Percentiles rank a stretch among this genome's conserved stretches.
Evolutionary conservation across 2,888 invertebrate species (phyloP).

Genomic region (Rugalucina vietnamica): DNA sequence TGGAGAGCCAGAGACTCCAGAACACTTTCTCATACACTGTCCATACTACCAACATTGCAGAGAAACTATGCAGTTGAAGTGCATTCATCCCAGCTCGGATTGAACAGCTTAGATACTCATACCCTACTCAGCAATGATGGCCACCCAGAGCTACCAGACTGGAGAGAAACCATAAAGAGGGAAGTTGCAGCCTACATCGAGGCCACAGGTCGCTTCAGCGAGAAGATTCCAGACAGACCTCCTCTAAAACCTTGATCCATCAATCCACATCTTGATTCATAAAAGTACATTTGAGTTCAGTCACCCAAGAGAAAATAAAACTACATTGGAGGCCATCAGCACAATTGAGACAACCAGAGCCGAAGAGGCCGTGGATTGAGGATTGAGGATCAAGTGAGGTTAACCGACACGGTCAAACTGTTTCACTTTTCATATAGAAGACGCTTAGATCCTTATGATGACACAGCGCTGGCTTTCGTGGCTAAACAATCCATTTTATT

Average conservation of each 20-base stretch:
- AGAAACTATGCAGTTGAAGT: neutral
- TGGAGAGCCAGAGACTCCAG: neutral
- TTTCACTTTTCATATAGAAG: too few relatives aligned
- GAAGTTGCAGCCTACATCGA: too few relatives aligned
- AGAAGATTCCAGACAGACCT: neutral
- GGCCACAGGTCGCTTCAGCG: neutral
- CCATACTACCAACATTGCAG: neutral
- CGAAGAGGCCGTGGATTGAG: too few relatives aligned
- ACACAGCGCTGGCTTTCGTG: too few relatives aligned
- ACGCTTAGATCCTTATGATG: too few relatives aligned
- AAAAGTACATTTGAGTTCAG: neutral
- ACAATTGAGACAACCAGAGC: too few relatives aligned
- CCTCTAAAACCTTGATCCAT: neutral
- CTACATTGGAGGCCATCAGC: too few relatives aligned
- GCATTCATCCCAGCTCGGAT: constrained; percentile 1
- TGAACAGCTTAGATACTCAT: neutral
- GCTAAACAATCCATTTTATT: too few relatives aligned
- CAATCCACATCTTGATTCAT: constrained; percentile 1
- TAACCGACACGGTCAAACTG: too few relatives aligned
- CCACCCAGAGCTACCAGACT: neutral
- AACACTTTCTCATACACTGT: constrained; percentile 3
- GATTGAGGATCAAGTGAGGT: too few relatives aligned
- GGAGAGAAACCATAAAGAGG: neutral
- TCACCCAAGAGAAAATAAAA: too few relatives aligned
- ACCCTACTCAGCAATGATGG: constrained; percentile 4